Evolutionary conservation across 2,797 vertebrate species (phyloP).

Genomic region (Oreortyx pictus): DNA sequence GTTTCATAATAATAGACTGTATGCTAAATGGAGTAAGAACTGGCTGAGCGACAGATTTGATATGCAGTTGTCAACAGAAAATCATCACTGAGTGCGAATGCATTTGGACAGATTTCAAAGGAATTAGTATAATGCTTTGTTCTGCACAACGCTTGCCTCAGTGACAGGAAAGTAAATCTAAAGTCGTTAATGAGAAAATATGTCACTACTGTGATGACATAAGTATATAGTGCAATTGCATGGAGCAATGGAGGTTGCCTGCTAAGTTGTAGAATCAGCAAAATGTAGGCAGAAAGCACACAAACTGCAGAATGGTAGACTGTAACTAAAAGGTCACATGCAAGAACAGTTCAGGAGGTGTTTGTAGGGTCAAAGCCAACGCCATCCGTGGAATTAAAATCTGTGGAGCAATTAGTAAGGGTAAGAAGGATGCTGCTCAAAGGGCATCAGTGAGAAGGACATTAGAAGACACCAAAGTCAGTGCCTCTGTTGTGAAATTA

Average conservation of each 20-base stretch:
- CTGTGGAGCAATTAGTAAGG: not conserved
- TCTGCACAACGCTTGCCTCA: not conserved
- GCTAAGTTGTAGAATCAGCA: not conserved
- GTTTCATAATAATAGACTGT: conserved; percentile 35
- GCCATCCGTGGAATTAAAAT: not conserved
- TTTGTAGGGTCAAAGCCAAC: not conserved
- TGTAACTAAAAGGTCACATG: not conserved
- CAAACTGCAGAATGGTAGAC: not conserved
- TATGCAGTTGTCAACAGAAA: conserved; percentile 56
- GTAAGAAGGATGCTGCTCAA: not conserved
- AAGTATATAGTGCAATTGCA: not conserved
- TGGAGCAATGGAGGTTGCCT: not conserved
- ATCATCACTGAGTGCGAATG: not conserved
- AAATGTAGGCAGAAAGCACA: not conserved
- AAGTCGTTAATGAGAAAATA: conserved; percentile 34
- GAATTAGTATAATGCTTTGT: not conserved
- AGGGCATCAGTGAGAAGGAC: not conserved
- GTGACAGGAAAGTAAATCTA: conserved; percentile 22
- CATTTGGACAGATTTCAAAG: conserved; percentile 34
- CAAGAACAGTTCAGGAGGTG: not conserved
- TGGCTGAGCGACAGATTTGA: conserved; percentile 55
- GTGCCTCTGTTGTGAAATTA: not conserved
- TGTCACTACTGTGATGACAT: not conserved
- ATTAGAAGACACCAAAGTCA: not conserved
- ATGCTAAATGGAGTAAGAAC: conserved; percentile 51